These are phyloP conservation scores for Criorhina ranunculi DNA, from an alignment of 2,888 invertebrate species.

Conservation along the genomic window DNA sequence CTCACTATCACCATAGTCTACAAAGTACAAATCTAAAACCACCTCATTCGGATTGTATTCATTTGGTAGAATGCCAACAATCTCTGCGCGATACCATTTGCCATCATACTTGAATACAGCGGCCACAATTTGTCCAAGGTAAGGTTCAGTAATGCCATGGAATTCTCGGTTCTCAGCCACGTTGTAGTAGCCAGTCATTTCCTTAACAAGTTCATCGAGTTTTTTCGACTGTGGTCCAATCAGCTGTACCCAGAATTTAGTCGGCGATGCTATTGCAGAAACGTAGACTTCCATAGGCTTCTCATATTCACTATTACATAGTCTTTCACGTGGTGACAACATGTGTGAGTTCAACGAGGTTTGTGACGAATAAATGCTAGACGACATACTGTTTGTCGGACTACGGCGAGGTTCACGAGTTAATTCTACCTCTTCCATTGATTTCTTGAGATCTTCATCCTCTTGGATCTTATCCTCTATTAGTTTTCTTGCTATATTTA, in stretches of 20 bases:
- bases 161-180: slow-evolving; percentile 87
- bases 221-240: slow-evolving; percentile 90
- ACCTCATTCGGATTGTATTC: slow-evolving; percentile 87
- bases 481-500: slow-evolving; percentile 89
- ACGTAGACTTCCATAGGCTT: slow-evolving; percentile 93
- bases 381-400: slow-evolving; percentile 82
- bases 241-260: slow-evolving; percentile 94
- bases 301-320: slow-evolving; percentile 83
- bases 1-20: slow-evolving; percentile 95
- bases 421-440: slow-evolving; percentile 83
- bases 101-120: slow-evolving; percentile 92
- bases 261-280: slow-evolving; percentile 92
- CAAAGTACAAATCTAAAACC: slow-evolving; percentile 90
- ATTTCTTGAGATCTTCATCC: slow-evolving; percentile 85
- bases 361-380: slow-evolving; percentile 83
- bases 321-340: slow-evolving; percentile 82
- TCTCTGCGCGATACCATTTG: slow-evolving; percentile 89
- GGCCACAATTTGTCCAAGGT: slow-evolving; percentile 92
- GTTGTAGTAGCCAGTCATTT: slow-evolving; percentile 93
- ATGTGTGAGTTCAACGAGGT: slow-evolving; percentile 82
- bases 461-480: slow-evolving; percentile 89
- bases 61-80: slow-evolving; percentile 88
- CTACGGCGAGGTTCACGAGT: slow-evolving; percentile 86
- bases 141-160: slow-evolving; percentile 87
- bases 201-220: slow-evolving; percentile 91